Percentiles rank a stretch among this genome's conserved stretches.
These are phyloP conservation scores for Apis cerana DNA, from an alignment of 1,140 invertebrate genomes.

Conservation along the genomic window DNA sequence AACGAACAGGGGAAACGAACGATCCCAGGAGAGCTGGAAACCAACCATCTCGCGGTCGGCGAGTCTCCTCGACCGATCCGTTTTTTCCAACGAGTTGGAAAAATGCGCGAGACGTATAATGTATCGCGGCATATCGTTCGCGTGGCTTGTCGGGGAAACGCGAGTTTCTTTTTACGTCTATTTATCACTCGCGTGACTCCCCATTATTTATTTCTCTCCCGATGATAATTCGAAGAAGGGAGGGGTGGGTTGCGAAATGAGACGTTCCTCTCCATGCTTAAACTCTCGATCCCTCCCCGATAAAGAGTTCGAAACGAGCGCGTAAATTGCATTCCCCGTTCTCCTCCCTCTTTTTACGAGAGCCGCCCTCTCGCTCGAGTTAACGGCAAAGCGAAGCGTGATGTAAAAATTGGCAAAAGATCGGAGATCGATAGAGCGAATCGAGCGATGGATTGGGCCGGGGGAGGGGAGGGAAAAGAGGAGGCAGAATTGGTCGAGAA, in stretches of 20 bases:
- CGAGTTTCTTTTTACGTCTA: slow-evolving; percentile 15
- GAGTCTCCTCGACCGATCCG: too few relatives aligned
- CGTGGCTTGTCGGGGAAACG: slow-evolving; percentile 31
- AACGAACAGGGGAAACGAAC: not conserved
- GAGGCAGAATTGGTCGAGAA: not conserved
- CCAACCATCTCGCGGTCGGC: not conserved
- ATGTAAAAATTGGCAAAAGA: not conserved
- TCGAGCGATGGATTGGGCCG: not conserved
- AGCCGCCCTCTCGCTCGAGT: too few relatives aligned
- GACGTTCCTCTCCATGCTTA: not conserved
- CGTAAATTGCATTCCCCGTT: not conserved
- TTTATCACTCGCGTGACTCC: slow-evolving; percentile 33
- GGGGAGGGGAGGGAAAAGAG: too few relatives aligned
- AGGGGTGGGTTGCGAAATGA: not conserved
- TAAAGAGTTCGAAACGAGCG: not conserved
- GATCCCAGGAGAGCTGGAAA: not conserved
- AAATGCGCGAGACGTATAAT: slow-evolving; percentile 12
- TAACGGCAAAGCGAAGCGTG: too few relatives aligned
- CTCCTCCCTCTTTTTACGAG: not conserved
- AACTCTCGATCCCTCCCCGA: not conserved
- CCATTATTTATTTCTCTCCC: not conserved
- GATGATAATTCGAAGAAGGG: not conserved
- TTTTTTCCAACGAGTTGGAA: not conserved
- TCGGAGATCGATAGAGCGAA: not conserved
- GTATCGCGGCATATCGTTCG: not conserved